These are phyloP conservation scores for Scrobipalpa atriplicella DNA, from an alignment of 2,888 invertebrate genomes.

Conservation along the genomic window DNA sequence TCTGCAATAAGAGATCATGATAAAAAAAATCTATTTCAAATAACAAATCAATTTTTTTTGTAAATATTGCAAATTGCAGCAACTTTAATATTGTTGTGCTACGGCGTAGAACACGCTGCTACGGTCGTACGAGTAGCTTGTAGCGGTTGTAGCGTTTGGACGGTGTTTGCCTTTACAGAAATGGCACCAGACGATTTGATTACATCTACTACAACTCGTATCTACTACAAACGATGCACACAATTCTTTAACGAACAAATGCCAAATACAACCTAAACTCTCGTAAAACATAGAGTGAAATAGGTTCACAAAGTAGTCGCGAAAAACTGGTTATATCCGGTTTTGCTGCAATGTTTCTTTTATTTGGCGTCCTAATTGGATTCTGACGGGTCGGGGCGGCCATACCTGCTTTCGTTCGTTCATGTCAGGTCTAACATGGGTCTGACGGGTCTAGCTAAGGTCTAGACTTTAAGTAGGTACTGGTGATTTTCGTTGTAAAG, in stretches of 20 bases:
- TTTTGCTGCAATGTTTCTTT: conserved; percentile 52
- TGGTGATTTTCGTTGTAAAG: not conserved
- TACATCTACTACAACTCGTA: too few relatives aligned
- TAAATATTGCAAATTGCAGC: too few relatives aligned
- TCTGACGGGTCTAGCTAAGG: not conserved
- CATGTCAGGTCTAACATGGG: not conserved
- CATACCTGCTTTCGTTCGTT: not conserved
- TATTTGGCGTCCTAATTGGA: conserved; percentile 68
- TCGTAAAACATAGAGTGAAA: too few relatives aligned
- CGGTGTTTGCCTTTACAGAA: too few relatives aligned
- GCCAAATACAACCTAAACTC: not conserved
- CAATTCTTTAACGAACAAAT: not conserved
- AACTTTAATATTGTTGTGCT: too few relatives aligned
- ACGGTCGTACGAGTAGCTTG: too few relatives aligned
- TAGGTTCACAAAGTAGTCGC: not conserved
- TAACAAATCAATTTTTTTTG: too few relatives aligned
- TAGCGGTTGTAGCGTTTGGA: too few relatives aligned
- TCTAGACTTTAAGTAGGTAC: not conserved
- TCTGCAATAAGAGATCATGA: not conserved
- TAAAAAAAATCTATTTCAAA: not conserved
- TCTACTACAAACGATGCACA: too few relatives aligned
- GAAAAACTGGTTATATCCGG: not conserved
- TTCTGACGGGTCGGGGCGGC: conserved; percentile 42
- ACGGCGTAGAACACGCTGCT: too few relatives aligned
- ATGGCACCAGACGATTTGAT: too few relatives aligned